phyloP scores from a whole-genome alignment of 2,113 vertebrate species.

The Amphiprion percula region DNA sequence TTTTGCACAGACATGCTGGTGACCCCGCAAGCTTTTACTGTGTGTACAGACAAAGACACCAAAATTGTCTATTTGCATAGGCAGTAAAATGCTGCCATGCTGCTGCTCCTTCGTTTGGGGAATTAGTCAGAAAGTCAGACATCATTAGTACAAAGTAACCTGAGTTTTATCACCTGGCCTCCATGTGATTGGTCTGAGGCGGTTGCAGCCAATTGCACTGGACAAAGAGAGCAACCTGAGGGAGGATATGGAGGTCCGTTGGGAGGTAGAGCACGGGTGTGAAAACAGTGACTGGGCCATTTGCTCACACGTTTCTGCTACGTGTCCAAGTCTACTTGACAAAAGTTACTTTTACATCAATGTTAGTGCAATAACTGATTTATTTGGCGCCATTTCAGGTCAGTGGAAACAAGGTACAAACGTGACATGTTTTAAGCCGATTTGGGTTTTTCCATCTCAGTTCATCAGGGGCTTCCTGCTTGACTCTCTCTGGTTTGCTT shows the following conservation, averaged over 20 bases:
- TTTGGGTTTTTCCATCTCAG: too few relatives aligned
- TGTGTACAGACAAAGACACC: background rate
- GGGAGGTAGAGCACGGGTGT: background rate
- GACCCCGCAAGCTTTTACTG: background rate
- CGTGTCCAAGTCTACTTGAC: background rate
- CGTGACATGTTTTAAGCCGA: too few relatives aligned
- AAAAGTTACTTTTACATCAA: background rate
- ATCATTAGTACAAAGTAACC: conserved; percentile 26
- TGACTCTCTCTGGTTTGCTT: too few relatives aligned
- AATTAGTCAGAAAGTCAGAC: conserved; percentile 7
- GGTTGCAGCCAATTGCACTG: conserved; percentile 26
- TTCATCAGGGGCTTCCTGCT: too few relatives aligned
- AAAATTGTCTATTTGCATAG: background rate
- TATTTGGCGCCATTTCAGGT: too few relatives aligned
- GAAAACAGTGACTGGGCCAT: background rate
- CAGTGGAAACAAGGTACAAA: too few relatives aligned
- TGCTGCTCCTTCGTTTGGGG: background rate
- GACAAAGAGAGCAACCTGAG: background rate
- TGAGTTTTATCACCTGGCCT: conserved; percentile 57
- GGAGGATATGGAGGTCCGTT: conserved; percentile 8
- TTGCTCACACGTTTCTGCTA: background rate
- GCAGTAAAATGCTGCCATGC: background rate
- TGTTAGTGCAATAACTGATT: background rate
- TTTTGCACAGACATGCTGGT: background rate
- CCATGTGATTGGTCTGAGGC: conserved; percentile 53